These are phyloP conservation scores for Melipona bicolor DNA, from an alignment of 2,888 invertebrate species.

Conservation along the genomic window DNA sequence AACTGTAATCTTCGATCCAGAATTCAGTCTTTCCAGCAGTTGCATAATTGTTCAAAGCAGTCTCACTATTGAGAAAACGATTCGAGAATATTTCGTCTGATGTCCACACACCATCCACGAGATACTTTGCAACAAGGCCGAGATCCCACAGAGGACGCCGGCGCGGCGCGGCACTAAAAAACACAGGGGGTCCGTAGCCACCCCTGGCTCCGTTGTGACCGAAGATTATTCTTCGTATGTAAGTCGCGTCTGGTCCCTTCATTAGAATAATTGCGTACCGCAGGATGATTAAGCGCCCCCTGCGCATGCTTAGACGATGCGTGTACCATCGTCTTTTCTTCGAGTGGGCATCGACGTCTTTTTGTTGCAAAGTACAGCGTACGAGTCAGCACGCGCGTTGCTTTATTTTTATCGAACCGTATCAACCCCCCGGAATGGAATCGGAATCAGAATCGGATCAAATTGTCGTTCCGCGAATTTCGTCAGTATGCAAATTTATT, in stretches of 20 bases:
- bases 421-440: not conserved
- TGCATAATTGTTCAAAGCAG: not conserved
- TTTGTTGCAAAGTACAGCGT: slow-evolving; percentile 42
- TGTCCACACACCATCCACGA: slow-evolving; percentile 12
- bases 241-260: slow-evolving; percentile 73
- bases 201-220: slow-evolving; percentile 51
- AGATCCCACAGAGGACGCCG: slow-evolving; percentile 30
- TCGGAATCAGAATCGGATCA: not conserved
- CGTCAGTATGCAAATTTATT: not conserved
- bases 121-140: slow-evolving; percentile 36
- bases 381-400: slow-evolving; percentile 1
- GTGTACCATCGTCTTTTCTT: slow-evolving; percentile 39
- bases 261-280: slow-evolving; percentile 75
- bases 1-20: not conserved
- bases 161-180: slow-evolving; percentile 52
- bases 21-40: not conserved
- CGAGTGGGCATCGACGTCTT: slow-evolving; percentile 37
- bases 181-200: slow-evolving; percentile 60
- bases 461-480: slow-evolving; percentile 7
- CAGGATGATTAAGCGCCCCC: slow-evolving; percentile 72
- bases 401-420: not conserved
- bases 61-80: not conserved
- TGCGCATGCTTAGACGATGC: slow-evolving; percentile 62
- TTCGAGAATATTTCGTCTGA: not conserved
- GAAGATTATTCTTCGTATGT: slow-evolving; percentile 63